A percentile compares a stretch with the other conserved stretches of the same genome.
Conservation (phyloP, 2,797 vertebrate species). For the Spinibarbus caldwelli region DNA sequence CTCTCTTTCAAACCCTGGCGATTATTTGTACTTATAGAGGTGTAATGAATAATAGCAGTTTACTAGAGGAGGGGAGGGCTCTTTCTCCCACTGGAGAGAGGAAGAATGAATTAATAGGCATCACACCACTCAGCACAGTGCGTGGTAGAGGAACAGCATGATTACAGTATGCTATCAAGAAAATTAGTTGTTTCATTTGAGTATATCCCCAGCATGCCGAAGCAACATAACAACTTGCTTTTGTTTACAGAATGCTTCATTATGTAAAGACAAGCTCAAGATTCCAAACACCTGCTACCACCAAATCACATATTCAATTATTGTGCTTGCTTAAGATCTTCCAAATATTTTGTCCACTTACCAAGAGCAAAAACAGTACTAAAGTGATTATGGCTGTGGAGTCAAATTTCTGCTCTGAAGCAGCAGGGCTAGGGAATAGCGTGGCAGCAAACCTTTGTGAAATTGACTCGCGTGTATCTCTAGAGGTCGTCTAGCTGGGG, state of each 20-base stretch:
- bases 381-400: slow-evolving; percentile 82
- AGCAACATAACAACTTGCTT: slow-evolving; percentile 84
- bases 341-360: slow-evolving; percentile 93
- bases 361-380: slow-evolving; percentile 84
- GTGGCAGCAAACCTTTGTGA: slow-evolving; percentile 64
- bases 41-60: slow-evolving; percentile 73
- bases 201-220: slow-evolving; percentile 76
- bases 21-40: slow-evolving; percentile 67
- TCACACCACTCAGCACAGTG: slow-evolving; percentile 76
- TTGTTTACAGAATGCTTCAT: slow-evolving; percentile 89
- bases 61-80: slow-evolving; percentile 69
- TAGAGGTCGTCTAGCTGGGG: slow-evolving; percentile 78
- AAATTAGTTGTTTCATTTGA: slow-evolving; percentile 83
- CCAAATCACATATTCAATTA: slow-evolving; percentile 83
- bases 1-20: slow-evolving; percentile 63
- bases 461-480: slow-evolving; percentile 77
- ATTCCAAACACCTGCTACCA: slow-evolving; percentile 82
- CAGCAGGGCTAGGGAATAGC: slow-evolving; percentile 71
- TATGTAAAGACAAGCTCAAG: slow-evolving; percentile 76
- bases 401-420: slow-evolving; percentile 79
- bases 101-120: slow-evolving; percentile 78
- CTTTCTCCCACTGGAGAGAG: slow-evolving; percentile 63
- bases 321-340: slow-evolving; percentile 84
- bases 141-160: slow-evolving; percentile 79
- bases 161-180: slow-evolving; percentile 84